These are phyloP conservation scores for Ceratitis capitata DNA, from an alignment of 1,140 invertebrate genomes.

Conservation along the genomic window DNA sequence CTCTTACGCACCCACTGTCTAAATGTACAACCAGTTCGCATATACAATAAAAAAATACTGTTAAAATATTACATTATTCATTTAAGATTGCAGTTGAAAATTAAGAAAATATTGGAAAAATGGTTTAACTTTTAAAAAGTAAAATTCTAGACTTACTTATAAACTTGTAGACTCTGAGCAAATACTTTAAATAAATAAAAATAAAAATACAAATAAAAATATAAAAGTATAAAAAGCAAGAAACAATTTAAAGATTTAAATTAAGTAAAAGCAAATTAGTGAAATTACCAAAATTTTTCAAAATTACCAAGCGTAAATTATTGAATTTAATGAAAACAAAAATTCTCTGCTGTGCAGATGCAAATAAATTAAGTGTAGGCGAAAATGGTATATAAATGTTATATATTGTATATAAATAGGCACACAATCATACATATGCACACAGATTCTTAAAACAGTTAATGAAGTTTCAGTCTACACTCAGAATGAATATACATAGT, in stretches of 20 bases:
- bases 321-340: conserved; percentile 2
- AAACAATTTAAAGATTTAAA: not conserved
- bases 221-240: not conserved
- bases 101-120: not conserved
- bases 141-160: not conserved
- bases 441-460: not conserved
- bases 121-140: not conserved
- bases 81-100: not conserved
- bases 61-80: not conserved
- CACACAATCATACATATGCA: not conserved
- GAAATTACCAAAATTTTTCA: not conserved
- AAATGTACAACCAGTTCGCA: not conserved
- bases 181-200: conserved; percentile 1
- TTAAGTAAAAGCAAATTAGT: not conserved
- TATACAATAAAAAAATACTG: not conserved
- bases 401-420: not conserved
- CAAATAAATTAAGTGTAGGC: conserved; percentile 35
- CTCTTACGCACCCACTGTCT: not conserved
- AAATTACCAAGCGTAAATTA: not conserved
- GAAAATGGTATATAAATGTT: not conserved
- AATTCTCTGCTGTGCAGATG: conserved; percentile 33
- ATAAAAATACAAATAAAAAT: not conserved
- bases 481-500: not conserved
- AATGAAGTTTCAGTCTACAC: not conserved
- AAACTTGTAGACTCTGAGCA: conserved; percentile 15